Evolutionary conservation across 2,888 invertebrate species (phyloP).

Genomic region (Synergus umbraculus): DNA sequence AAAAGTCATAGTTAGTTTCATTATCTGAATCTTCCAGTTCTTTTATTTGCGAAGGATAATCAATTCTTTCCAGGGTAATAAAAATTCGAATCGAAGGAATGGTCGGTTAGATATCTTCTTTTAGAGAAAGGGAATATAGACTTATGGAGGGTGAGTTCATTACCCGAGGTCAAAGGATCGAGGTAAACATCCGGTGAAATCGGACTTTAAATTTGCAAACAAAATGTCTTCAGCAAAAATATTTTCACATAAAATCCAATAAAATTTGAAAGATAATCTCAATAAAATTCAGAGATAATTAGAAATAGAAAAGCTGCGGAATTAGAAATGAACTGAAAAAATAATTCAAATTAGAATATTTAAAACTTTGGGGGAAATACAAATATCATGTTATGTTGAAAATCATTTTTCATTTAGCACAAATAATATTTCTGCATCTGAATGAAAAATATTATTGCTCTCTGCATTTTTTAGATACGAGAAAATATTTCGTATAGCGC

Average conservation of each 20-base stretch:
- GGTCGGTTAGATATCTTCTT: not conserved
- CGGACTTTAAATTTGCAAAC: not conserved
- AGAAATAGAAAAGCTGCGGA: too few species aligned
- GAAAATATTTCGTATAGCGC: not conserved
- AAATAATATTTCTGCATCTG: too few species aligned
- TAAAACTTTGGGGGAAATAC: too few species aligned
- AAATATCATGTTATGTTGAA: too few species aligned
- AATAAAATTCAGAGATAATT: too few species aligned
- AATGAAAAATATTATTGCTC: too few species aligned
- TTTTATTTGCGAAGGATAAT: conserved; percentile 2
- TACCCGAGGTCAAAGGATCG: conserved; percentile 10
- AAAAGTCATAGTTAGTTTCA: not conserved
- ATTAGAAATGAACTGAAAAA: too few species aligned
- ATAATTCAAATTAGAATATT: too few species aligned
- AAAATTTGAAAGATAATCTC: too few species aligned
- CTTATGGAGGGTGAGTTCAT: not conserved
- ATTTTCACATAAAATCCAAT: too few species aligned
- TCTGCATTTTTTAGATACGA: not conserved
- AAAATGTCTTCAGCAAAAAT: not conserved
- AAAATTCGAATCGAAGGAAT: conserved; percentile 1
- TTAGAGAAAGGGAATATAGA: not conserved
- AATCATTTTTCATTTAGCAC: too few species aligned
- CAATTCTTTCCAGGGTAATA: conserved; percentile 2
- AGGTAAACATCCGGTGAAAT: conserved; percentile 25
- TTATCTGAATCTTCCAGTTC: not conserved